Base-by-base conservation (phyloP, 2,888 invertebrate genomes). In the Pterobdella sp. region DNA sequence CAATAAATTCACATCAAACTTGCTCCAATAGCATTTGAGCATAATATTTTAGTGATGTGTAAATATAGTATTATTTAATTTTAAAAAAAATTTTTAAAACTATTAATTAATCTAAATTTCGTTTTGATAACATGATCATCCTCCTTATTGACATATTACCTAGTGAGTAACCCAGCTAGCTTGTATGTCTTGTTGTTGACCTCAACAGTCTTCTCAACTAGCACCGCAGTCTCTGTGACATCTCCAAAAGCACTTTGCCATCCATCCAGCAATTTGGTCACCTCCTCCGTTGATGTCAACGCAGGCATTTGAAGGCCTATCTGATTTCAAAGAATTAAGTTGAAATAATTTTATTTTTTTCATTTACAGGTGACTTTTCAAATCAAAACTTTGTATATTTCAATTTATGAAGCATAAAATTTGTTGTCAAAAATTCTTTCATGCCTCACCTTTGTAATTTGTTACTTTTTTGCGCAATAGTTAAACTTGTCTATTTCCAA, bases 211-310 rank as follows among this genome's bases (percentile, higher is more conserved):
- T 71, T 71, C 26, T 42, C 31, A n/a, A 71, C 35, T 31, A 71
- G 35, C 22, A n/a, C 7, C 1, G 34, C n/a, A 26, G 29, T 52
- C n/a, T 18, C 37, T 22, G 14, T 10, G 60, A 36, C 31, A 18
- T 36, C n/a, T 18, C 36, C 7, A 36, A 68, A 74, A 32, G 77
- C 78, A n/a, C 74, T 67, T 31, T 78, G 77, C 82, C 82, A 82
- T 72, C 78, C 79, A 34, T 81, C 81, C 36, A 82, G 74, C 18
- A 81, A 76, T 29, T 77, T 75, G 64, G 79, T 80, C 32, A 81
- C 72, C 72, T 81, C 78, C 42, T 78, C 72, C 14, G 79, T 74
- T 0, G 81, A 80, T 65, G 81, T 80, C 26, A 80, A 65, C n/a
- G 79, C 80, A n/a, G 81, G 78, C 80, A 80, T 81, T 37, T 56